Percentiles rank a stretch among this genome's conserved stretches.
These are phyloP conservation scores for Hemicentrotus pulcherrimus DNA, from an alignment of 35 echinoderm and acorn worm genomes.

Conservation along the genomic window DNA sequence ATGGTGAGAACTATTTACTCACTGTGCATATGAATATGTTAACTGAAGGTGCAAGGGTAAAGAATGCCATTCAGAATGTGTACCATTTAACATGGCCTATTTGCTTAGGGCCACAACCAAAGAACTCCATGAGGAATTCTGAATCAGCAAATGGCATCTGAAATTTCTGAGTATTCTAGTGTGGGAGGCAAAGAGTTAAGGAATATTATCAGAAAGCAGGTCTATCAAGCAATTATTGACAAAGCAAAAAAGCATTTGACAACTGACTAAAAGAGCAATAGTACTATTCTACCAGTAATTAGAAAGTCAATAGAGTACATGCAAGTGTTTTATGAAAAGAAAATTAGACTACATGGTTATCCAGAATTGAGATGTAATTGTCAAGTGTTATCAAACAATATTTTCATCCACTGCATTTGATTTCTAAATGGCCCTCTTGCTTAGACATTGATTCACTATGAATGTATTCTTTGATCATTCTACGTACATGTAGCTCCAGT, in stretches of 20 bases:
- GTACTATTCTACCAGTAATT: too few species aligned
- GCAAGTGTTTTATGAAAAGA: neutral
- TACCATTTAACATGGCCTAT: neutral
- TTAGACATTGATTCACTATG: too few species aligned
- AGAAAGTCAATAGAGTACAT: too few species aligned
- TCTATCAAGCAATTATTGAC: neutral
- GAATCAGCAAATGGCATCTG: neutral
- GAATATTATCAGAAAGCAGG: neutral
- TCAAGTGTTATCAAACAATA: neutral
- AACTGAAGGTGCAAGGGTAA: neutral
- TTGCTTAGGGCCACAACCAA: neutral
- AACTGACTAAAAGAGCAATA: neutral
- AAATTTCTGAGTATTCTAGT: neutral
- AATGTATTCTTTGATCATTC: too few species aligned
- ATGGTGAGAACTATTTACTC: neutral
- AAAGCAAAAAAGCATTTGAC: neutral
- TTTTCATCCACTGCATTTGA: neutral
- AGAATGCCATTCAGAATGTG: neutral
- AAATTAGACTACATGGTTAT: neutral
- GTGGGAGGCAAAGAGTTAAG: neutral
- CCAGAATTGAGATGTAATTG: neutral
- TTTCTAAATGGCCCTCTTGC: neutral
- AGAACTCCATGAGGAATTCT: neutral
- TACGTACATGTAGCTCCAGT: too few species aligned
- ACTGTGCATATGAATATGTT: neutral